Base-by-base conservation (phyloP, 1,140 invertebrate species). In the Agrypnia vestita region DNA sequence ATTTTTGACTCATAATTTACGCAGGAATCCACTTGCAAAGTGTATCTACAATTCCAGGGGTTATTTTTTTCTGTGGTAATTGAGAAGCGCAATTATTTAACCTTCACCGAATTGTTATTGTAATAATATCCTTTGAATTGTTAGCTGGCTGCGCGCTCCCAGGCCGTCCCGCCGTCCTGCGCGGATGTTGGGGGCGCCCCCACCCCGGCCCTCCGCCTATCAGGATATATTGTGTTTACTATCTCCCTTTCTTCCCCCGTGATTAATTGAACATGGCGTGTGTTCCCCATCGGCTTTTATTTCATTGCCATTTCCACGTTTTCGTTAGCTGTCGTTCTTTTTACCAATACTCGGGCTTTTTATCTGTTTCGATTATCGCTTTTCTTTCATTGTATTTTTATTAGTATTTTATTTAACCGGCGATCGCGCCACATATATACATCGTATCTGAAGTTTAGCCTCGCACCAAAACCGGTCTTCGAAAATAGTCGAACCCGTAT, bases 211-310 rank as follows among this genome's bases (percentile, higher is more conserved):
- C 71, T n/a, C 11, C 21, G 51, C 21, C 71, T 35, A 74, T 56
- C 71, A 44, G 71, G 25, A 74, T 74, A 74, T 74, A 74, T 74
- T 74, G 53, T 74, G 71, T 74, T 74, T 74, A 44, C 51, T 74
- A 74, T 74, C 71, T 74, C 71, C 71, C 71, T 56, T 74, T 55
- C 71, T 56, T 56, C 25, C 53, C 56, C 71, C 71, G 71, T 74
- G 53, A 74, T 74, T 74, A 74, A 74, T 74, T 74, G 71, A 74
- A 74, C 71, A 55, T 56, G 71, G 49, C 71, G 71, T 74, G 53
- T 55, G 53, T 44, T 74, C 51, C 71, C 71, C 71, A 74, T 74
- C 71, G 71, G 25, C 53, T 56, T 74, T 74, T 74, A 74, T 74
- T 74, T 74, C 44, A 56, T 74, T 74, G 53, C 15, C 43, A 51